A percentile compares a stretch with the other conserved stretches of the same genome.
Evolutionary conservation across 2,888 invertebrate species (phyloP).

Genomic region (Empis livida): DNA sequence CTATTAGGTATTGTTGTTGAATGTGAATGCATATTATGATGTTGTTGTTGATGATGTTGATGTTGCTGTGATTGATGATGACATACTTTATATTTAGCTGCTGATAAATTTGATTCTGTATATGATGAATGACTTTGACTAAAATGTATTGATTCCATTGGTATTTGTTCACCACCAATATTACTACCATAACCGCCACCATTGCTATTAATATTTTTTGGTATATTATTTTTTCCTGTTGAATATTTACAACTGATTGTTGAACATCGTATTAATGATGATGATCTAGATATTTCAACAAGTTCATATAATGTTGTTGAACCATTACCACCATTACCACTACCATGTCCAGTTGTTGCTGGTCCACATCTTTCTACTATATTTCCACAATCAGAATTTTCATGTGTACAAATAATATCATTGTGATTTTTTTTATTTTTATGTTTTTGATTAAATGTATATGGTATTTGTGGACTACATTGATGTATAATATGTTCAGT

Average conservation of each 20-base stretch:
- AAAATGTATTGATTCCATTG: slow-evolving; percentile 21
- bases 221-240: background rate
- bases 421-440: background rate
- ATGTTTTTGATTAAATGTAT: background rate
- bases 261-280: slow-evolving; percentile 24
- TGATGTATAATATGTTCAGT: slow-evolving; percentile 24
- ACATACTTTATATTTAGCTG: slow-evolving; percentile 1
- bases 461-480: slow-evolving; percentile 17
- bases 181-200: background rate
- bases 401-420: too few relatives aligned
- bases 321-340: slow-evolving; percentile 9
- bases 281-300: slow-evolving; percentile 27
- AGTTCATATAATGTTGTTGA: slow-evolving; percentile 28
- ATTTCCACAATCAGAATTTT: too few relatives aligned
- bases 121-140: slow-evolving; percentile 24
- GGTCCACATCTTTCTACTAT: too few relatives aligned
- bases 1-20: background rate
- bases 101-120: slow-evolving; percentile 22
- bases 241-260: slow-evolving; percentile 24
- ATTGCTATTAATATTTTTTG: too few relatives aligned
- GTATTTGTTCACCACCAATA: slow-evolving; percentile 7
- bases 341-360: background rate
- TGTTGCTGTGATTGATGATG: slow-evolving; percentile 8
- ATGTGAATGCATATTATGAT: slow-evolving; percentile 10
- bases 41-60: slow-evolving; percentile 8